A percentile compares a stretch with the other conserved stretches of the same genome.
Evolutionary conservation across 2,888 invertebrate genomes (phyloP).

Genomic region (Metacarcinus magister): DNA sequence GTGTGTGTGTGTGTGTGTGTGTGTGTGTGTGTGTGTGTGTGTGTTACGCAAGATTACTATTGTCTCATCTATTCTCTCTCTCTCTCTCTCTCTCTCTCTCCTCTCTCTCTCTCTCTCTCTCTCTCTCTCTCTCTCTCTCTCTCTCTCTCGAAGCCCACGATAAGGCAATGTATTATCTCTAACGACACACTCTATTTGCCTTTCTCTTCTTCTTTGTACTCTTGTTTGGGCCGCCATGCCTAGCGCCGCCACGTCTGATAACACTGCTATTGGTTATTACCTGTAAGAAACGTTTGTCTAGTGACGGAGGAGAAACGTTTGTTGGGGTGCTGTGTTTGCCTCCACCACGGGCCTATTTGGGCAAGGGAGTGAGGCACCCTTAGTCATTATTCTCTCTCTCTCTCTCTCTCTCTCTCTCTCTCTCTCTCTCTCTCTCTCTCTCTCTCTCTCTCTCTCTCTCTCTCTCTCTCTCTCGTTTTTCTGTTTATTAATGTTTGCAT

Average conservation of each 20-base stretch:
- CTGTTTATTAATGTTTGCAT: neutral
- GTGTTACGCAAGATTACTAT: neutral
- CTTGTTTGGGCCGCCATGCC: neutral
- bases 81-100: neutral
- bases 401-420: conserved; percentile 54
- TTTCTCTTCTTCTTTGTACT: conserved; percentile 19
- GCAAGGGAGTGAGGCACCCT: neutral
- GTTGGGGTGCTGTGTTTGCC: neutral
- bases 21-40: neutral
- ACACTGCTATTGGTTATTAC: neutral
- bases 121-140: neutral
- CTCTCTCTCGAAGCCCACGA: neutral
- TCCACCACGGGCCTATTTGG: neutral
- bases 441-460: conserved; percentile 58
- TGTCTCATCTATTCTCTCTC: neutral
- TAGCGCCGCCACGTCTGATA: neutral
- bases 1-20: neutral
- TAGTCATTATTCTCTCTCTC: neutral
- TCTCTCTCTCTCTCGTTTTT: neutral
- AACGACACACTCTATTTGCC: neutral
- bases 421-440: conserved; percentile 62
- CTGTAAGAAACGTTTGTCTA: neutral
- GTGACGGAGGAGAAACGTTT: neutral
- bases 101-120: conserved; percentile 43
- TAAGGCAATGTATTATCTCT: neutral